Base-by-base conservation (phyloP, 1,140 invertebrate species). In the Bombus waltoni region DNA sequence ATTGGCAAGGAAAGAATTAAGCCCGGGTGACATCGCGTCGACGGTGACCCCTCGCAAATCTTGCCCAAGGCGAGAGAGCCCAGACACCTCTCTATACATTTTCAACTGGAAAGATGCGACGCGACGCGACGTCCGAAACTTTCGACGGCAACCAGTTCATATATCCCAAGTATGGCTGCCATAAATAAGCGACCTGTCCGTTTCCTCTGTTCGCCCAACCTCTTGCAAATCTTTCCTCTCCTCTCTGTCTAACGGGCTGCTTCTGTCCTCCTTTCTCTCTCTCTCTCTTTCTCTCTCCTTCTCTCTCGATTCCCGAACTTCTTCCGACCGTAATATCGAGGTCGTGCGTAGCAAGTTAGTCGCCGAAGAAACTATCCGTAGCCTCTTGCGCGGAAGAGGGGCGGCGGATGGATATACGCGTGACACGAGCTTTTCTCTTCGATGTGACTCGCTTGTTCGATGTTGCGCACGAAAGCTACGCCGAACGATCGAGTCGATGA, bases 91-190 rank as follows among this genome's bases (percentile, higher is more conserved):
- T 92, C 92, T 91, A 94, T 94, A 94, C 93, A 94, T 95, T 94
- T 95, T 92, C 82, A 93, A 94, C 91, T 92, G 91, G 91, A 93
- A 94, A 94, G 94, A 95, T 92, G 94, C 91, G 94, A 94, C 92
- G 94, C 91, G 94, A 94, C 92, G 94, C 91, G 86, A 85, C 89
- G 87, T 95, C 94, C 94, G 92, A 92, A 95, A 95, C 93, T 95
- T 95, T 95, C 93, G 94, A 95, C 93, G 92, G 93, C 93, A 94
- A 95, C 94, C 94, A 95, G 94, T 95, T 95, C 94, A 95, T 95
- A 95, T 94, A 95, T 95, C 94, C 95, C 92, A 95, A 94, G 94
- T 94, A 95, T 94, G 93, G 93, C 94, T 92, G 93, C 95, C 93
- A 95, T 95, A 95, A 95, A 95, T 95, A 95, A 95, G 94, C 92